phyloP scores from a whole-genome alignment of 2,113 vertebrate species.

The Mesoclemmys tuberculata region DNA sequence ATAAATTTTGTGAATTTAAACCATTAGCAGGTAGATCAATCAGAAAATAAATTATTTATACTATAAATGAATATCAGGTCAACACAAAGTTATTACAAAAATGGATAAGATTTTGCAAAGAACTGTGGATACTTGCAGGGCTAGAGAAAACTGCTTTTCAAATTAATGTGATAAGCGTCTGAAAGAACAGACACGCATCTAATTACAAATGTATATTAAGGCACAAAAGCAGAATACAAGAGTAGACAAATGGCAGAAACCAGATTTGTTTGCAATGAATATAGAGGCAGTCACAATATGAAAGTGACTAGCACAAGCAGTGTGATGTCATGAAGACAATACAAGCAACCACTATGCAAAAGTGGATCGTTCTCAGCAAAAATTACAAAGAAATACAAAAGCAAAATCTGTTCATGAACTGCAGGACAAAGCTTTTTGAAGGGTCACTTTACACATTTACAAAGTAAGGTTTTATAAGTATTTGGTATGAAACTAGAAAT shows the following conservation, averaged over 20 bases:
- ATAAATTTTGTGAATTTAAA: neutral
- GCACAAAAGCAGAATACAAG: neutral
- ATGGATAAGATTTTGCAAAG: neutral
- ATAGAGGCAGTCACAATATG: neutral
- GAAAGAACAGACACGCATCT: neutral
- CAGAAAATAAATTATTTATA: neutral
- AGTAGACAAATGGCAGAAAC: neutral
- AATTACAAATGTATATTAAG: neutral
- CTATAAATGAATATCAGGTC: constrained; percentile 16
- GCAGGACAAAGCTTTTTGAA: too few species aligned
- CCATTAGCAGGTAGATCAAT: neutral
- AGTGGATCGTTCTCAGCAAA: neutral
- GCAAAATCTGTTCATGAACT: neutral
- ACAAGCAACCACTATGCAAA: neutral
- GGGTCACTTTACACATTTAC: too few species aligned
- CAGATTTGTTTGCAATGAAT: neutral
- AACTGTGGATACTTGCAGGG: neutral
- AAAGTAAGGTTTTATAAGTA: too few species aligned
- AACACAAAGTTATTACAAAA: neutral
- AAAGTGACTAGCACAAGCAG: neutral
- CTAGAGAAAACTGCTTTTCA: neutral
- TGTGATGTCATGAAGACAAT: neutral
- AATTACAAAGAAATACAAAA: neutral
- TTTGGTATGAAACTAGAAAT: too few species aligned
- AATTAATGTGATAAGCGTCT: neutral